These are phyloP conservation scores for Lasius fuliginosus DNA, from an alignment of 2,888 invertebrate species.

Conservation along the genomic window DNA sequence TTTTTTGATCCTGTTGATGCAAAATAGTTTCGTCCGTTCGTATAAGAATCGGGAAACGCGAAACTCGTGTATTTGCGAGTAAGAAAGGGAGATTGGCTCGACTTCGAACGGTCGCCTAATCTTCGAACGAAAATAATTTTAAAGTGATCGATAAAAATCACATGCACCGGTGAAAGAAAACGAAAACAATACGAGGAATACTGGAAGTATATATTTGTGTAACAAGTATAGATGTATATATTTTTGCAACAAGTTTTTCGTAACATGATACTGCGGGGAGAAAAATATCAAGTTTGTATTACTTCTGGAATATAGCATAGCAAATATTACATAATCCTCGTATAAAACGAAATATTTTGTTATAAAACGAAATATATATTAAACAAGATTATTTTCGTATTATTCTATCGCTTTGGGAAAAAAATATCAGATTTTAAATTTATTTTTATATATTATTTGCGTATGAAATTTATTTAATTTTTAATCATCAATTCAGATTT, in stretches of 20 bases:
- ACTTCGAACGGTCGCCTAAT: not conserved
- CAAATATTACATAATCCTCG: not conserved
- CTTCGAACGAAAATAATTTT: constrained; percentile 24
- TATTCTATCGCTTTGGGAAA: not conserved
- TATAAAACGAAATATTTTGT: not conserved
- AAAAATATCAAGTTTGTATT: constrained; percentile 22
- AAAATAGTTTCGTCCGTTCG: constrained; percentile 40
- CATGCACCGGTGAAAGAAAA: constrained; percentile 3
- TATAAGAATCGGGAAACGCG: constrained; percentile 67
- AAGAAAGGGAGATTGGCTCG: not conserved
- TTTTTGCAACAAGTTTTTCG: constrained; percentile 23
- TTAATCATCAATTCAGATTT: not conserved
- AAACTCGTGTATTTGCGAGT: constrained; percentile 23
- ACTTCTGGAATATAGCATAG: not conserved
- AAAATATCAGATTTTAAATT: not conserved
- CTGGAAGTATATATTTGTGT: not conserved
- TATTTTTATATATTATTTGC: not conserved
- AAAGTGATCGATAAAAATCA: constrained; percentile 26
- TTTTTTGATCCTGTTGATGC: constrained; percentile 40
- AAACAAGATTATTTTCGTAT: constrained; percentile 13
- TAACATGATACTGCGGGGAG: not conserved
- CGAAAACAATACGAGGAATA: not conserved
- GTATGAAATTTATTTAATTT: not conserved
- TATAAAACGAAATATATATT: not conserved
- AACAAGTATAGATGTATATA: not conserved